A percentile compares a stretch with the other conserved stretches of the same genome.
Conservation (phyloP, 2,888 invertebrate species). For the Uloborus plumipes region DNA sequence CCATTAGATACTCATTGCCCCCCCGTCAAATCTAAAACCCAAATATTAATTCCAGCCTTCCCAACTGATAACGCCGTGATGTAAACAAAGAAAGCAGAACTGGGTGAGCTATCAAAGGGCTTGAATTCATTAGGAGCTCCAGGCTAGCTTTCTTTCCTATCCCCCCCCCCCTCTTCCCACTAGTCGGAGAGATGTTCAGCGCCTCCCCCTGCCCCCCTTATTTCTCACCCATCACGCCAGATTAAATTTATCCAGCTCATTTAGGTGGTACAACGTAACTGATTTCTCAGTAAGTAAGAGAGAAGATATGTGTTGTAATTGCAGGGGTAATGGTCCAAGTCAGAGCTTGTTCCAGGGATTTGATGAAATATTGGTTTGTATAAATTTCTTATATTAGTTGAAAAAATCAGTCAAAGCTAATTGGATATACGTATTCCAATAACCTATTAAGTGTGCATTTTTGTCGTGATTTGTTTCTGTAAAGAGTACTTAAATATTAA, state of each 20-base stretch:
- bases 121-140: slow-evolving; percentile 57
- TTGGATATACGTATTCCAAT: too few relatives aligned
- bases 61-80: slow-evolving; percentile 46
- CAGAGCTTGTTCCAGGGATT: background rate
- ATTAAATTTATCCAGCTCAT: slow-evolving; percentile 59
- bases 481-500: too few relatives aligned
- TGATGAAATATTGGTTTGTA: too few relatives aligned
- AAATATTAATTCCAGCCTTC: slow-evolving; percentile 55
- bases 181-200: background rate
- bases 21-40: slow-evolving; percentile 57
- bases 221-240: slow-evolving; percentile 24
- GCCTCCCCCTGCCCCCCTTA: slow-evolving; percentile 17
- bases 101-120: slow-evolving; percentile 46
- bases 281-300: slow-evolving; percentile 39
- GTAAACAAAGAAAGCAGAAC: slow-evolving; percentile 51
- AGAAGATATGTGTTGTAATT: slow-evolving; percentile 2
- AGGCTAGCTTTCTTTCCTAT: slow-evolving; percentile 4
- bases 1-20: slow-evolving; percentile 51
- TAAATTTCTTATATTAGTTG: too few relatives aligned
- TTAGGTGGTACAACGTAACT: slow-evolving; percentile 38
- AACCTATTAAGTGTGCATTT: too few relatives aligned
- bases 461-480: too few relatives aligned
- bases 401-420: too few relatives aligned
- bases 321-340: background rate
- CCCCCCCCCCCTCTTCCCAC: slow-evolving; percentile 9